These are phyloP conservation scores for Echinarachnius parma DNA, from an alignment of 53 echinoderm and acorn worm species.

Conservation along the genomic window DNA sequence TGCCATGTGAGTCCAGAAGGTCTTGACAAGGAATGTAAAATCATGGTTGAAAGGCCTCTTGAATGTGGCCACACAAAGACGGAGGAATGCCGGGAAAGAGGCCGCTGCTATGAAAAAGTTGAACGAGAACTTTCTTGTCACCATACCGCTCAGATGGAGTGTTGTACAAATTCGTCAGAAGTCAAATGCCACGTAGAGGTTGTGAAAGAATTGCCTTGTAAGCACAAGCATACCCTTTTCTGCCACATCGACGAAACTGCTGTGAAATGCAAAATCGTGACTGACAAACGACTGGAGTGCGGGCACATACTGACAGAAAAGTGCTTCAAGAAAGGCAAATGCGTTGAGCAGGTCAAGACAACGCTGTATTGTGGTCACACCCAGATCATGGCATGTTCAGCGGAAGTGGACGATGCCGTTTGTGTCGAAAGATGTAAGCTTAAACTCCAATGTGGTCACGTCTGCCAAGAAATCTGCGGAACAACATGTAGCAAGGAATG, in stretches of 20 bases:
- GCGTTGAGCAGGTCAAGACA: slow-evolving; percentile 29
- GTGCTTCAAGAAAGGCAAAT: slow-evolving; percentile 58
- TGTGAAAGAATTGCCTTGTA: slow-evolving; percentile 55
- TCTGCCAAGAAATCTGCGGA: too few relatives aligned
- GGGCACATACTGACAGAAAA: slow-evolving; percentile 44
- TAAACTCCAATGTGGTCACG: slow-evolving; percentile 67
- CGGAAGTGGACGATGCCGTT: slow-evolving; percentile 10
- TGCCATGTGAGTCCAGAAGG: too few relatives aligned
- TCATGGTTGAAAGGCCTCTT: slow-evolving; percentile 2
- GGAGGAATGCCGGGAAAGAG: too few relatives aligned
- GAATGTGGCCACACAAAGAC: neutral
- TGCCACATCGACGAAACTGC: neutral
- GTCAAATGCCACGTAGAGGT: slow-evolving; percentile 27
- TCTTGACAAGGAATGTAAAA: slow-evolving; percentile 48
- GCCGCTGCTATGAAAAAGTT: too few relatives aligned
- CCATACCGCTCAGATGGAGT: neutral
- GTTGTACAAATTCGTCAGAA: neutral
- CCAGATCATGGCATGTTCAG: slow-evolving; percentile 36
- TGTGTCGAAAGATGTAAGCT: slow-evolving; percentile 49
- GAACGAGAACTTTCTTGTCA: too few relatives aligned
- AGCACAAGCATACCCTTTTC: slow-evolving; percentile 42
- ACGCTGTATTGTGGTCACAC: slow-evolving; percentile 11
- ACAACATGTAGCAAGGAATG: too few relatives aligned
- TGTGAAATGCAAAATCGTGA: slow-evolving; percentile 39
- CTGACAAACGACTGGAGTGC: slow-evolving; percentile 17